phyloP scores from a whole-genome alignment of 2,888 invertebrate genomes.

The Idaea biselata region DNA sequence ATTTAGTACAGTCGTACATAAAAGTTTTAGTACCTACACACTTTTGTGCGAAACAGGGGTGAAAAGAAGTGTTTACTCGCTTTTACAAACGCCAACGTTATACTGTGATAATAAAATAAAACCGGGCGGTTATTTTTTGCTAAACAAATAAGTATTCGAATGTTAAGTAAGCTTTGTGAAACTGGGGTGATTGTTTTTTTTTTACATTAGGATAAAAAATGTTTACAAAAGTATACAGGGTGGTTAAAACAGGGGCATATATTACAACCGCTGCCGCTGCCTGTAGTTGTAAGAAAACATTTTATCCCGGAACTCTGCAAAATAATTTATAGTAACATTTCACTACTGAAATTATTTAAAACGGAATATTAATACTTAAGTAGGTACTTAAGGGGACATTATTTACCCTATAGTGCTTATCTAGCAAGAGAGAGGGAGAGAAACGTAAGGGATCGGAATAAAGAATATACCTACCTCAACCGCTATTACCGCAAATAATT shows the following conservation, averaged over 20 bases:
- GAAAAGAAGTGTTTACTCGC: slow-evolving; percentile 3
- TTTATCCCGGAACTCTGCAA: too few species aligned
- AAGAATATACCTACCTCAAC: too few species aligned
- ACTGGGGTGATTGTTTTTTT: neutral
- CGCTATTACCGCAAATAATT: too few species aligned
- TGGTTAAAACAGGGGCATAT: neutral
- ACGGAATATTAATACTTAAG: too few species aligned
- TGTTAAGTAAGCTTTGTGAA: neutral
- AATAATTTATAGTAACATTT: too few species aligned
- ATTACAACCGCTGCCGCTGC: neutral
- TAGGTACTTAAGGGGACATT: too few species aligned
- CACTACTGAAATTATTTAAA: too few species aligned
- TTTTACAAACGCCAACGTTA: neutral
- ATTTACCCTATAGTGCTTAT: too few species aligned
- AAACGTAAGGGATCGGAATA: too few species aligned
- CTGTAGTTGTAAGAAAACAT: too few species aligned
- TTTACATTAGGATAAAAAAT: neutral
- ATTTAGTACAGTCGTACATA: slow-evolving; percentile 19
- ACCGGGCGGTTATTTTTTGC: neutral
- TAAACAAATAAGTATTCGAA: neutral
- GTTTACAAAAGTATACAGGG: neutral
- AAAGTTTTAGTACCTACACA: slow-evolving; percentile 17
- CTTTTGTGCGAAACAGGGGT: slow-evolving; percentile 5
- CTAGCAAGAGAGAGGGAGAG: too few species aligned
- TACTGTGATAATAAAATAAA: slow-evolving; percentile 1